phyloP scores from a whole-genome alignment of 2,888 invertebrate genomes.

The Escarpia spicata region DNA sequence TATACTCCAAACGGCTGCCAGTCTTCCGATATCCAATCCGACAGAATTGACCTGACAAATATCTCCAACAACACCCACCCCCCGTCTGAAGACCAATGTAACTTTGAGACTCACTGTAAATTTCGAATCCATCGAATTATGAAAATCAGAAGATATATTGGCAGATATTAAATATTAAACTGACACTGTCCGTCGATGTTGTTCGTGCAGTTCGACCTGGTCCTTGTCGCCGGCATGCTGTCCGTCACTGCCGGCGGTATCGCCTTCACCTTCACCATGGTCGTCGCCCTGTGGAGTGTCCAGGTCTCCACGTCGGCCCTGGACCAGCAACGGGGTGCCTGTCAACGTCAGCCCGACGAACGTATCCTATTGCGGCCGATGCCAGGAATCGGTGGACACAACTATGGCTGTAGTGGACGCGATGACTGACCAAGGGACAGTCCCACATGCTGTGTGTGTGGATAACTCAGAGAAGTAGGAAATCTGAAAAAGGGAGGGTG shows the following conservation, averaged over 20 bases:
- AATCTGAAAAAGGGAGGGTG: too few species aligned
- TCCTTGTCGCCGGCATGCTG: not conserved
- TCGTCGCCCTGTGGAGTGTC: not conserved
- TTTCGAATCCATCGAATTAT: too few species aligned
- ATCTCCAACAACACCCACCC: too few species aligned
- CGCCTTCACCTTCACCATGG: not conserved
- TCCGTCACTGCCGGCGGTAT: not conserved
- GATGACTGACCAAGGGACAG: not conserved
- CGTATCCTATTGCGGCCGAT: not conserved
- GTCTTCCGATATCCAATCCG: too few species aligned
- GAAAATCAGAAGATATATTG: too few species aligned
- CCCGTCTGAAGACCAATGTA: too few species aligned
- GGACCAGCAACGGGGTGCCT: not conserved
- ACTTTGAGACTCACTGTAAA: too few species aligned
- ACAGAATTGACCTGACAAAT: too few species aligned
- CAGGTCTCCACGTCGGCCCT: not conserved
- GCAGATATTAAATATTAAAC: not conserved
- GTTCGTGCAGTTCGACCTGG: not conserved
- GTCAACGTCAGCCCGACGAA: not conserved
- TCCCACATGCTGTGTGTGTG: not conserved
- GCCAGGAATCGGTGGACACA: not conserved
- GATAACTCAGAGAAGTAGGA: not conserved
- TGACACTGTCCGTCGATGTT: not conserved
- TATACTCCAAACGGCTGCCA: too few species aligned
- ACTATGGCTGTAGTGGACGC: not conserved